Percentiles rank a stretch among this genome's conserved stretches.
Conservation (phyloP, 2,797 vertebrate genomes). For the Peromyscus attwateri region DNA sequence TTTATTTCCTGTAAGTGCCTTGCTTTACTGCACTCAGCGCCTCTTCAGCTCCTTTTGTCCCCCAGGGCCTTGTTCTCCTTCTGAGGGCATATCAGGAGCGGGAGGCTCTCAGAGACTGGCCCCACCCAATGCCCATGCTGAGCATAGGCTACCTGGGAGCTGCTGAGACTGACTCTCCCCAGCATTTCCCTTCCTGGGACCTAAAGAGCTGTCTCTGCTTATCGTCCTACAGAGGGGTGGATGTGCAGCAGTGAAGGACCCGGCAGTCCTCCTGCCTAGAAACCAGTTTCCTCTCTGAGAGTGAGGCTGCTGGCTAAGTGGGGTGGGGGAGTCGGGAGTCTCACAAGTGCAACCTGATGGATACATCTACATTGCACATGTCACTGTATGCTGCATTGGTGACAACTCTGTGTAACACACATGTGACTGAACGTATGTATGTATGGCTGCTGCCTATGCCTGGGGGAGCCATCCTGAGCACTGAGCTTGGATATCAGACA, state of each 20-base stretch:
- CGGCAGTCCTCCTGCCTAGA: neutral
- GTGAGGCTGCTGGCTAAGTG: accelerated
- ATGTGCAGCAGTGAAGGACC: neutral
- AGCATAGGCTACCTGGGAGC: neutral
- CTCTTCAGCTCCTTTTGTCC: neutral
- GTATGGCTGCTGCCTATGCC: neutral
- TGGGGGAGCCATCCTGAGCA: neutral
- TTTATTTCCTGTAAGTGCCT: neutral
- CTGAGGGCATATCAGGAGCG: neutral
- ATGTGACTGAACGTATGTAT: accelerated
- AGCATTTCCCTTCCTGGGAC: neutral
- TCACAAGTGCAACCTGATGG: accelerated
- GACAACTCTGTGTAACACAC: accelerated
- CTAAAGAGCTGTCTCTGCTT: neutral
- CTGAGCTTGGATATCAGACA: neutral
- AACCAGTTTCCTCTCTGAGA: neutral
- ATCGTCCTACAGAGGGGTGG: neutral
- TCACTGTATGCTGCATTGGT: neutral
- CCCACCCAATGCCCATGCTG: accelerated
- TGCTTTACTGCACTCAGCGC: neutral
- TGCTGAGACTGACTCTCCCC: neutral
- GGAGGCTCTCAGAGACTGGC: neutral
- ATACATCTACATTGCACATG: accelerated
- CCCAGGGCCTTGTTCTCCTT: neutral
- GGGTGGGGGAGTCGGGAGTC: accelerated